These are phyloP conservation scores for Arctocebus calabarensis DNA, from an alignment of 2,797 vertebrate genomes.

Conservation along the genomic window DNA sequence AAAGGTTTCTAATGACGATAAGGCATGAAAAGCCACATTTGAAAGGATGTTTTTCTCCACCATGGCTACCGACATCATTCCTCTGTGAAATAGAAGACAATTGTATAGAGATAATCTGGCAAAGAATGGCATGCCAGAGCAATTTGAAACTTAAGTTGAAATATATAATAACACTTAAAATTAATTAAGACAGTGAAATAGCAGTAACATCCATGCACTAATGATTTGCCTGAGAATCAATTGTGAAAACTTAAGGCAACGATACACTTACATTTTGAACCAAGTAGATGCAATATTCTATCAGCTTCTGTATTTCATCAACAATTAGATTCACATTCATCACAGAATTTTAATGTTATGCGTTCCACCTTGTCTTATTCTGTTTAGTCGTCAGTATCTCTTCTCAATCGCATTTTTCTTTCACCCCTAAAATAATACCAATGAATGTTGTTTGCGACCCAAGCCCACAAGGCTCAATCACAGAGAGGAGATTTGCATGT, in stretches of 20 bases:
- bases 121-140: conserved; percentile 62
- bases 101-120: conserved; percentile 41
- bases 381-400: not conserved
- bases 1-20: conserved; percentile 79
- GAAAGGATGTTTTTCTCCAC: conserved; percentile 64
- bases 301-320: not conserved
- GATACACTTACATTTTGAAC: conserved; percentile 18
- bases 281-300: not conserved
- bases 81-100: conserved; percentile 39
- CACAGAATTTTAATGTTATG: not conserved
- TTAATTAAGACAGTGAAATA: conserved; percentile 69
- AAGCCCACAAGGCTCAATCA: not conserved
- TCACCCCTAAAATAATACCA: not conserved
- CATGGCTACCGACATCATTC: conserved; percentile 67
- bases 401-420: not conserved
- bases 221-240: conserved; percentile 61
- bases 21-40: conserved; percentile 48
- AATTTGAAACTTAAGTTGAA: conserved; percentile 66
- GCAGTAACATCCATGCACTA: not conserved
- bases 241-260: conserved; percentile 31
- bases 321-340: conserved; percentile 5
- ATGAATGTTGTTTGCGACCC: not conserved
- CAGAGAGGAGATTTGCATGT: not conserved
- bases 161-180: conserved; percentile 70
- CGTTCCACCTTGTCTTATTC: not conserved